These are phyloP conservation scores for Motacilla alba DNA, from an alignment of 2,113 vertebrate genomes.

Conservation along the genomic window DNA sequence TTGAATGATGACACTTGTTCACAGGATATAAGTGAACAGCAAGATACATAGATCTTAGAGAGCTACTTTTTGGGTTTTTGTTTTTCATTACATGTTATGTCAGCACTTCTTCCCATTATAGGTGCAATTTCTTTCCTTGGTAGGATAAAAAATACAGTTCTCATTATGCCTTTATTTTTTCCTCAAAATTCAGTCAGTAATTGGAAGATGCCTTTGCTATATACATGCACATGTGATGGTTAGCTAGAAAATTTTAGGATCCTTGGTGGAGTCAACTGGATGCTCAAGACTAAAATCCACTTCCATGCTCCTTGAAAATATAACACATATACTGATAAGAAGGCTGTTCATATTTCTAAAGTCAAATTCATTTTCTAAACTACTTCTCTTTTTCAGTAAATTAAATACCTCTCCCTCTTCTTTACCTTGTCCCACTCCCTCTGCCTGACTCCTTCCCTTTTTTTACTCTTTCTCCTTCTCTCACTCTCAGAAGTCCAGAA, in stretches of 20 bases:
- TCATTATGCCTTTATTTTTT: neutral
- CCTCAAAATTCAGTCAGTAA: neutral
- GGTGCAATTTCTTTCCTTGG: neutral
- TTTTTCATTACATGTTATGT: neutral
- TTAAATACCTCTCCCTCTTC: neutral
- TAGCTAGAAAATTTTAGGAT: neutral
- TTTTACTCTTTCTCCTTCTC: neutral
- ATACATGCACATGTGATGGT: rapidly evolving
- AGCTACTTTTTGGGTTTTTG: neutral
- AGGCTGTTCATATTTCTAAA: neutral
- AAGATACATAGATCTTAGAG: rapidly evolving
- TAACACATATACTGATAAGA: neutral
- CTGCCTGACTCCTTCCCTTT: neutral
- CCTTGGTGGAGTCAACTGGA: neutral
- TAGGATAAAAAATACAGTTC: neutral
- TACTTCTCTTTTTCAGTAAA: neutral
- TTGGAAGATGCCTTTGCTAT: neutral
- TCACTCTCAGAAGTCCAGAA: neutral
- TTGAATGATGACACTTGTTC: neutral
- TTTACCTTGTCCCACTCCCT: rapidly evolving
- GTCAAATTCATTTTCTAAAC: neutral
- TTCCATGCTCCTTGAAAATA: neutral
- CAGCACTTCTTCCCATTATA: neutral
- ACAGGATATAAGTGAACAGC: neutral
- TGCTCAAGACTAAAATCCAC: neutral